Evolutionary conservation across 1,140 invertebrate species (phyloP), one percentile per base, ranked within the genome.

Genomic region (Ruditapes philippinarum): DNA sequence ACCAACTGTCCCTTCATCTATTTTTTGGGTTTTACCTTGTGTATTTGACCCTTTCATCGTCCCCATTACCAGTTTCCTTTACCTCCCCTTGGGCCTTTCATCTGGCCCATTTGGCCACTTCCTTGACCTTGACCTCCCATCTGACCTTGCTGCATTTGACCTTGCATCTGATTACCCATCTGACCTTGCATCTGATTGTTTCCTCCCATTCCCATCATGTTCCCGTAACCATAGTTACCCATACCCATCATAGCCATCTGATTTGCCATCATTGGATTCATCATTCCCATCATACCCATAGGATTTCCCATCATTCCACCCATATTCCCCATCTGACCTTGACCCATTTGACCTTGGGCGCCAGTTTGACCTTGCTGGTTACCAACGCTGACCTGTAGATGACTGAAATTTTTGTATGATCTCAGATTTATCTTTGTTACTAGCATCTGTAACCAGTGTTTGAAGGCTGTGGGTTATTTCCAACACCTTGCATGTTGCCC

Each of bases 191-290:
- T 65, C 51, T 65, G 60, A n/a, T 65, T 65, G 11, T 36, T 36
- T 5, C 25, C 38, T 25, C 51, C 51, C 51, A 80, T 80, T 3
- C 42, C 33, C 51, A 36, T 36, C 49, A 62, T 65, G 65, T 78
- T 78, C 14, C 79, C 79, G 65, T 81, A 42, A 11, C 74, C 74
- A 28, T 78, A 51, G 2, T 33, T 33, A 78, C 33, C 25, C 25
- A 28, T 42, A 0, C 65, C 65, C 83, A 86, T 86, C 83, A 57
- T 76, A 9, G 40, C 85, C 85, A 86, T 86, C 51, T 76, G 83
- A 54, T 86, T 86, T 19, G 65, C 57, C 45, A 62, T 45, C 83
- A 86, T 86, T 28, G 73, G 85, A 51, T 87, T 87, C 83, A 51
- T 51, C 68, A 76, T 86, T 51, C 83, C 83, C 83, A 86, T 86